Percentiles rank a stretch among this genome's conserved stretches.
These are phyloP conservation scores for Amorpha juglandis DNA, from an alignment of 2,888 invertebrate genomes.

Conservation along the genomic window DNA sequence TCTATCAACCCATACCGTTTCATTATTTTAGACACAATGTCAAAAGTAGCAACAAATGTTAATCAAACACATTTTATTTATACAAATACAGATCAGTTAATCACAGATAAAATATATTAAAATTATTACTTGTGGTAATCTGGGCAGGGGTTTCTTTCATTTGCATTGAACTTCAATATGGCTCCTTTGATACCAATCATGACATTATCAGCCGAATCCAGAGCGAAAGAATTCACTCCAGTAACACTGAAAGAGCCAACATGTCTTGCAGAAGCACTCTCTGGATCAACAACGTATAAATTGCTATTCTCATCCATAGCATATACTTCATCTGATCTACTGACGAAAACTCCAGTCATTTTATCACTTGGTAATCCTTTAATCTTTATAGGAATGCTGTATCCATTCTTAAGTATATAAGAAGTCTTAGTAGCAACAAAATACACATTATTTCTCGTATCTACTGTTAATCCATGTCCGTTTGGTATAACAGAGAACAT, in stretches of 20 bases:
- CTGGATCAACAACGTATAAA: slow-evolving; percentile 62
- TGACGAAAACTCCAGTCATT: slow-evolving; percentile 72
- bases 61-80: slow-evolving; percentile 6
- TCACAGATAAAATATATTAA: slow-evolving; percentile 28
- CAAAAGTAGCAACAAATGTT: background rate
- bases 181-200: slow-evolving; percentile 68
- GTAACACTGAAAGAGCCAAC: slow-evolving; percentile 63
- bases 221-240: slow-evolving; percentile 72
- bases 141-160: slow-evolving; percentile 65
- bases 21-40: background rate
- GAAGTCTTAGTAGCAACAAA: slow-evolving; percentile 73
- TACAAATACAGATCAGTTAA: slow-evolving; percentile 19
- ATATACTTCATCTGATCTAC: slow-evolving; percentile 67
- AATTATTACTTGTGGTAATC: slow-evolving; percentile 52
- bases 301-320: slow-evolving; percentile 77
- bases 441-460: slow-evolving; percentile 71
- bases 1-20: too few relatives aligned
- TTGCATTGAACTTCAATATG: slow-evolving; percentile 64
- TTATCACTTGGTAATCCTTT: slow-evolving; percentile 68
- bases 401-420: slow-evolving; percentile 63
- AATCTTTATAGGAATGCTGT: slow-evolving; percentile 67
- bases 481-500: slow-evolving; percentile 67
- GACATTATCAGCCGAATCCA: slow-evolving; percentile 73
- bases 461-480: slow-evolving; percentile 72
- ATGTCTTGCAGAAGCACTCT: slow-evolving; percentile 59